phyloP scores from a whole-genome alignment of 2,113 vertebrate genomes.

The Xenotilapia longispinis region DNA sequence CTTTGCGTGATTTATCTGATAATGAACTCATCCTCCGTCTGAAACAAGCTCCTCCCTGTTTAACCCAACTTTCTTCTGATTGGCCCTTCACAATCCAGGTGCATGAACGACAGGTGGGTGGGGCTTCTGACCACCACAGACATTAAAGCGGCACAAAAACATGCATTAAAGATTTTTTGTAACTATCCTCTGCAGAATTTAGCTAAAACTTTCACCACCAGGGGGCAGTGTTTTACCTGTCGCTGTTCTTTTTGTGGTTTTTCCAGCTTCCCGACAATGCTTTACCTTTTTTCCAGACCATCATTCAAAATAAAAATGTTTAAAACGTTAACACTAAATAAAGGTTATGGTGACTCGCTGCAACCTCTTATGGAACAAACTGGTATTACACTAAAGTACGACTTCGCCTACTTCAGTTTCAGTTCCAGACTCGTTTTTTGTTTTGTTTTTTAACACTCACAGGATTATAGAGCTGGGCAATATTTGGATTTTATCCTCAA shows the following conservation, averaged over 20 bases:
- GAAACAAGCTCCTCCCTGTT: not conserved
- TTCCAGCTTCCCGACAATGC: rapidly evolving
- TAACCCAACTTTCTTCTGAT: not conserved
- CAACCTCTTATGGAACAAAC: not conserved
- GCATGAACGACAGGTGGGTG: not conserved
- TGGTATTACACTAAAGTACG: not conserved
- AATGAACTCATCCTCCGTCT: not conserved
- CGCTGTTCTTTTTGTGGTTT: not conserved
- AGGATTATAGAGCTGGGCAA: rapidly evolving
- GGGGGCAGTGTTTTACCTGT: not conserved
- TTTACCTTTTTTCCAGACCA: not conserved
- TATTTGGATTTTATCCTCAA: rapidly evolving
- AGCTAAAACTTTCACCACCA: not conserved
- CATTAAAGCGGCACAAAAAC: not conserved
- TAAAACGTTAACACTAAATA: not conserved
- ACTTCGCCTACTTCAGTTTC: rapidly evolving
- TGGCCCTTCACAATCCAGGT: not conserved
- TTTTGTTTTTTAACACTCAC: not conserved
- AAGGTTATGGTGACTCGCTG: rapidly evolving
- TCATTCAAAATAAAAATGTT: not conserved
- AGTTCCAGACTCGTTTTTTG: rapidly evolving
- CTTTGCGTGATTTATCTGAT: rapidly evolving
- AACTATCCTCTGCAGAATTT: not conserved
- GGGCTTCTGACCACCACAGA: not conserved
- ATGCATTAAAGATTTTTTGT: not conserved